Percentiles rank a stretch among this genome's conserved stretches.
Evolutionary conservation across 1,140 invertebrate species (phyloP).

Genomic region (Paramacrobiotus metropolitanus): DNA sequence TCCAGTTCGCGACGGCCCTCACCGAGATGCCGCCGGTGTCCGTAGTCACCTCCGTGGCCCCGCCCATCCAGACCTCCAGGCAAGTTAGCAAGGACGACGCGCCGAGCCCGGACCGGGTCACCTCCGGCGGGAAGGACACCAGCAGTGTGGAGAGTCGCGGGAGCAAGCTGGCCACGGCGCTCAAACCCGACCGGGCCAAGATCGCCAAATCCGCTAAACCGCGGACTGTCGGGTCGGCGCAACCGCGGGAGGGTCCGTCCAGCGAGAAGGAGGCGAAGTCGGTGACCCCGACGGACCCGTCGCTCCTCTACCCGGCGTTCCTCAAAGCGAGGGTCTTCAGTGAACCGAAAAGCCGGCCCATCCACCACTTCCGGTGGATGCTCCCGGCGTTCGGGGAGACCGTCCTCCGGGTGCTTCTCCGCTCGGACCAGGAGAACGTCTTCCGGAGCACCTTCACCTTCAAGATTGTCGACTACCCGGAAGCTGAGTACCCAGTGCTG

Average conservation of each 20-base stretch:
- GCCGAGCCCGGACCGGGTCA: no score
- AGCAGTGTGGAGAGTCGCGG: no score
- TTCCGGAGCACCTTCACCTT: not conserved
- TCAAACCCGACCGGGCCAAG: not conserved
- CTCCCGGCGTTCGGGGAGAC: not conserved
- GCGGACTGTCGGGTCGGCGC: not conserved
- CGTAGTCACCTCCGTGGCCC: no score
- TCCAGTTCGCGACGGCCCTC: not conserved
- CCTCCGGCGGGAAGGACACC: no score
- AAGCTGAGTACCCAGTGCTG: not conserved
- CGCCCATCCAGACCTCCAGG: no score
- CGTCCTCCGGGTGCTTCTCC: not conserved
- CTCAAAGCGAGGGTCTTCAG: not conserved
- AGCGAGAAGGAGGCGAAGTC: not conserved
- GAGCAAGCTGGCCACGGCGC: no score
- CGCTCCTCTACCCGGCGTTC: not conserved
- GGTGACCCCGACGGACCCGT: not conserved
- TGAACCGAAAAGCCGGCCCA: not conserved
- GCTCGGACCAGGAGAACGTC: not conserved
- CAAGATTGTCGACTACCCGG: not conserved
- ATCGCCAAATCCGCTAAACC: not conserved
- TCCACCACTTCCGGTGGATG: not conserved
- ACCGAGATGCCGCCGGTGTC: no score
- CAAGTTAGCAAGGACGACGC: no score
- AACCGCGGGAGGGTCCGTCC: not conserved